Conservation (phyloP, 2,797 vertebrate genomes). For the Sphaeramia orbicularis region DNA sequence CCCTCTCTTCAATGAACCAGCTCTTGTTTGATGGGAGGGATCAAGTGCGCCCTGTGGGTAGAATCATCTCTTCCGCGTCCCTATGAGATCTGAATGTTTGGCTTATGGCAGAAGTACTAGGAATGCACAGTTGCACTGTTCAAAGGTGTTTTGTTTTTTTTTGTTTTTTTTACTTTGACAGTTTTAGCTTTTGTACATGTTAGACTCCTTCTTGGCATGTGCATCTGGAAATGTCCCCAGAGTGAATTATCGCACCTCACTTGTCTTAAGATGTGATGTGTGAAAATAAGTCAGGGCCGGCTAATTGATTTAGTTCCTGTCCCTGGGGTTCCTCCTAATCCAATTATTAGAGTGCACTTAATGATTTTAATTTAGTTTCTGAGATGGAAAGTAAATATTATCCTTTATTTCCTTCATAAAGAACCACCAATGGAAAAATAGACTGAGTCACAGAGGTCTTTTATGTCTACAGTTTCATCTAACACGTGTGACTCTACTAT, state of each 20-base stretch:
- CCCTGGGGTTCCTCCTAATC: conserved; percentile 59
- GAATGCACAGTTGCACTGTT: conserved; percentile 56
- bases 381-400: conserved; percentile 50
- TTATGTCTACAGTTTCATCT: not conserved
- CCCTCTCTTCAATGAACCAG: conserved; percentile 70
- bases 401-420: conserved; percentile 30
- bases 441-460: not conserved
- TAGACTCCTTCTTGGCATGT: conserved; percentile 50
- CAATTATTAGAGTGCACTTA: conserved; percentile 62
- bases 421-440: conserved; percentile 7
- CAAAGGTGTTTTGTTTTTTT: conserved; percentile 52
- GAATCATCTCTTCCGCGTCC: conserved; percentile 60
- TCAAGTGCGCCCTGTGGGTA: conserved; percentile 76
- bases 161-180: conserved; percentile 57
- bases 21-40: conserved; percentile 74
- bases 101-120: conserved; percentile 55
- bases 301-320: conserved; percentile 69
- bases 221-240: conserved; percentile 49
- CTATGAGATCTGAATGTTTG: conserved; percentile 71
- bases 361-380: conserved; percentile 59
- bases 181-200: conserved; percentile 51
- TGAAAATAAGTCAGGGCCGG: conserved; percentile 70
- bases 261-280: conserved; percentile 70
- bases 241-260: conserved; percentile 64
- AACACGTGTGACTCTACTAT: not conserved